Percentiles rank a stretch among this genome's conserved stretches.
Conservation (phyloP, 1,140 invertebrate genomes). For the Aphelenchoides fujianensis region DNA sequence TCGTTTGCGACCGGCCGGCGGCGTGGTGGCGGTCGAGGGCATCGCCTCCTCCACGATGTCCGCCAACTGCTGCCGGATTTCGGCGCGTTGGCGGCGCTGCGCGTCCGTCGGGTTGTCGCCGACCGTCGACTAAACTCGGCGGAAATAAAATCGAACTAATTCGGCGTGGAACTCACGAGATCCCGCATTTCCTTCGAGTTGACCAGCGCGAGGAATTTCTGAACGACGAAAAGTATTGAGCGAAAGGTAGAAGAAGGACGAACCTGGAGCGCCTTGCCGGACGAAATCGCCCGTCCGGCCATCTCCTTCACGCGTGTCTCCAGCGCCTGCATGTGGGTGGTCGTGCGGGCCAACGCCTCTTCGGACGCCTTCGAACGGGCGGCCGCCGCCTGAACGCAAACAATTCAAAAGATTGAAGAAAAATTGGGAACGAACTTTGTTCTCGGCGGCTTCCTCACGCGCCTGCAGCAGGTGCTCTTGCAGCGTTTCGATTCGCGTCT, state of each 20-base stretch:
- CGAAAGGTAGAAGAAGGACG: no score
- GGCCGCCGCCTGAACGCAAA: not conserved
- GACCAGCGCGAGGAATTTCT: no score
- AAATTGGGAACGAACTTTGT: not conserved
- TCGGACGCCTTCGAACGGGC: not conserved
- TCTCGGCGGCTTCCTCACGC: not conserved
- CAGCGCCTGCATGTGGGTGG: not conserved
- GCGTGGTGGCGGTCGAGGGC: no score
- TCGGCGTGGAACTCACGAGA: no score
- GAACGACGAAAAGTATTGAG: not conserved
- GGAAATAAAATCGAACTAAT: no score
- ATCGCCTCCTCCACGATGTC: no score
- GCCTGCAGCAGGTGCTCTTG: not conserved
- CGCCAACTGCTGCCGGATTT: no score
- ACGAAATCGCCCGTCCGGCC: not conserved
- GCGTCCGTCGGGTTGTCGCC: no score
- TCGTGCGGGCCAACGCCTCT: not conserved
- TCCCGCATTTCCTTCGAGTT: no score
- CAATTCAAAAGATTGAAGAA: not conserved
- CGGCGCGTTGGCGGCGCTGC: no score
- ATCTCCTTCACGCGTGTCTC: not conserved
- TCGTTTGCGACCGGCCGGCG: no score
- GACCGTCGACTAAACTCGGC: no score
- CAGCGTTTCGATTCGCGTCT: not conserved
- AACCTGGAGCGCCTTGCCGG: not conserved